Evolutionary conservation across 2,888 invertebrate genomes (phyloP).

Genomic region (Oscheius sp.): DNA sequence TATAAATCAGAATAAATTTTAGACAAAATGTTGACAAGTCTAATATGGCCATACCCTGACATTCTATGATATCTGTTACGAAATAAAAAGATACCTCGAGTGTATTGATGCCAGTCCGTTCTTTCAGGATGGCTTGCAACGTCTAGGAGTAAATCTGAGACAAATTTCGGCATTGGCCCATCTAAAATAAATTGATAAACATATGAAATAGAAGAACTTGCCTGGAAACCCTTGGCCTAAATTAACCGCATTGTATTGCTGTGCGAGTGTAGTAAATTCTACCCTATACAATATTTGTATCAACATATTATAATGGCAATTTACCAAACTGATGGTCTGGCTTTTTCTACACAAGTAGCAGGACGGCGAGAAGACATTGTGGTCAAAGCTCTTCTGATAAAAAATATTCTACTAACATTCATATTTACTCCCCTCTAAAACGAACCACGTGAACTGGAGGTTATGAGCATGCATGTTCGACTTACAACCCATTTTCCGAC

Average conservation of each 20-base stretch:
- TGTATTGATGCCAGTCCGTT: constrained; percentile 70
- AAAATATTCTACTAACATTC: constrained; percentile 23
- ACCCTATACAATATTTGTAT: constrained; percentile 65
- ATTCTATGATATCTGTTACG: neutral
- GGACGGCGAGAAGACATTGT: constrained; percentile 33
- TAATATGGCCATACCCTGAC: constrained; percentile 72
- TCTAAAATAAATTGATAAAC: too few species aligned
- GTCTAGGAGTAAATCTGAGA: constrained; percentile 64
- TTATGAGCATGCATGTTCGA: neutral
- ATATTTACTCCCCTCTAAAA: constrained; percentile 2
- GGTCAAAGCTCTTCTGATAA: constrained; percentile 23
- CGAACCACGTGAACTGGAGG: neutral
- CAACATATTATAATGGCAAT: neutral
- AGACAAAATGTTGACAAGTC: constrained; percentile 85
- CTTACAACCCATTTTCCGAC: neutral
- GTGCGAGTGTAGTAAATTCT: constrained; percentile 71
- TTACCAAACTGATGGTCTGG: constrained; percentile 56
- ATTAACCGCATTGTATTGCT: constrained; percentile 71
- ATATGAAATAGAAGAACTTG: neutral
- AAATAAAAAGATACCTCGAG: constrained; percentile 38
- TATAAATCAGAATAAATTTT: constrained; percentile 87
- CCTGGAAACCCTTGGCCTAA: constrained; percentile 73
- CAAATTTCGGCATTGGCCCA: constrained; percentile 67
- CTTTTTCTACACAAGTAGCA: constrained; percentile 45
- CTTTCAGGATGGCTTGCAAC: constrained; percentile 62